Percentiles rank a stretch among this genome's conserved stretches.
Evolutionary conservation across 2,113 vertebrate species (phyloP).

Genomic region (Melanostigma gelatinosum): DNA sequence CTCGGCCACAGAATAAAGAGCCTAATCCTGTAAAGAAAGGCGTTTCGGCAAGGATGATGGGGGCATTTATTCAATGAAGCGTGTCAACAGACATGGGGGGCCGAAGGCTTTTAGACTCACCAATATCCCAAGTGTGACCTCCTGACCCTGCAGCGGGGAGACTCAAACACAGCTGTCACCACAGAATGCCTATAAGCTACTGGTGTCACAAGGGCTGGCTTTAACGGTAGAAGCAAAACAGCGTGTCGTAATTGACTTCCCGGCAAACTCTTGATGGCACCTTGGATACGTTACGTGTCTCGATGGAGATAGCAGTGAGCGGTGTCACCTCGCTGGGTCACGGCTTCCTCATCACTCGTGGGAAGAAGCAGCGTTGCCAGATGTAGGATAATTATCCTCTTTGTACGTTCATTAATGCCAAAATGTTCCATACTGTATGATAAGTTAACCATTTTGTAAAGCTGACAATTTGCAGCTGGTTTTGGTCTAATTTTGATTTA

Average conservation of each 20-base stretch:
- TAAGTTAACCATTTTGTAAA: background rate
- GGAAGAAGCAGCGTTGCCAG: background rate
- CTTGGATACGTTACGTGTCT: background rate
- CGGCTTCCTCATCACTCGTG: background rate
- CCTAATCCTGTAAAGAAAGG: conserved; percentile 84
- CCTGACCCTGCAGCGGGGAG: conserved; percentile 43
- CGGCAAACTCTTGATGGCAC: background rate
- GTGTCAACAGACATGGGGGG: conserved; percentile 69
- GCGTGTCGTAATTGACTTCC: background rate
- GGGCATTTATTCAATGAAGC: conserved; percentile 81
- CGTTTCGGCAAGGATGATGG: conserved; percentile 70
- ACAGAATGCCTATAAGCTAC: conserved; percentile 14
- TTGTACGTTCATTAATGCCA: background rate
- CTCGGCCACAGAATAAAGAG: conserved; percentile 58
- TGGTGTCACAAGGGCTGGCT: conserved; percentile 15
- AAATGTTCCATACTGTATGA: background rate
- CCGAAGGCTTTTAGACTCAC: conserved; percentile 56
- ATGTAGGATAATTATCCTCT: background rate
- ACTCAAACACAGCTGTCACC: conserved; percentile 83
- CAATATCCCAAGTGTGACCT: conserved; percentile 64
- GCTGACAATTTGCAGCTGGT: background rate
- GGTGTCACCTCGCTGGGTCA: conserved; percentile 17
- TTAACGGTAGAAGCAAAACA: background rate
- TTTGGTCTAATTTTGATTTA: background rate
- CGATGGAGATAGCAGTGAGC: background rate